Conservation (phyloP, 2,888 invertebrate genomes). For the Sphinx pinastri region DNA sequence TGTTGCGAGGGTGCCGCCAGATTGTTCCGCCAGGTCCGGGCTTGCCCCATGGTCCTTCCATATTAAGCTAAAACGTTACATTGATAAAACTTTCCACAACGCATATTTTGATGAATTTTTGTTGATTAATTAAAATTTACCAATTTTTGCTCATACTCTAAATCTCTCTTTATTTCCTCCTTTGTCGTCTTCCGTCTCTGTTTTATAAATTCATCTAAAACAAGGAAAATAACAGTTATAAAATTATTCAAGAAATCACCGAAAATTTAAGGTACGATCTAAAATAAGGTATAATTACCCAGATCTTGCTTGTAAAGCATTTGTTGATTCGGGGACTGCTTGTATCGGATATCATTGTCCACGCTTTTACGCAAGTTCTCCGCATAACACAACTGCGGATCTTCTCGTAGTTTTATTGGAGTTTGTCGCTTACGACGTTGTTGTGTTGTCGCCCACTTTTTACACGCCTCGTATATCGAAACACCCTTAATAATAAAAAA, state of each 20-base stretch:
- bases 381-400: conserved; percentile 87
- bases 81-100: conserved; percentile 20
- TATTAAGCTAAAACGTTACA: conserved; percentile 62
- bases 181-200: conserved; percentile 79
- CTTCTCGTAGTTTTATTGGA: conserved; percentile 84
- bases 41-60: conserved; percentile 86
- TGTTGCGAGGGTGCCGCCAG: conserved; percentile 89
- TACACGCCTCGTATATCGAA: conserved; percentile 57
- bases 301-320: conserved; percentile 84
- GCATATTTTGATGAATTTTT: not conserved
- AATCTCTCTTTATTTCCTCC: conserved; percentile 72
- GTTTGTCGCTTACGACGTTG: conserved; percentile 76
- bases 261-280: not conserved
- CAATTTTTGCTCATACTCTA: conserved; percentile 81
- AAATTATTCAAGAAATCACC: not conserved
- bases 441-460: conserved; percentile 63
- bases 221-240: conserved; percentile 23
- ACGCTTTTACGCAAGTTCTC: conserved; percentile 85
- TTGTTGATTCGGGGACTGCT: conserved; percentile 82
- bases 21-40: conserved; percentile 88
- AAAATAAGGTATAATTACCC: conserved; percentile 66
- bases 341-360: conserved; percentile 88
- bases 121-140: conserved; percentile 58
- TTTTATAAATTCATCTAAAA: conserved; percentile 84
- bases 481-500: conserved; percentile 54